Evolutionary conservation across 1,140 invertebrate species (phyloP), one percentile per base, ranked within the genome.

Genomic region (Aphis gossypii): DNA sequence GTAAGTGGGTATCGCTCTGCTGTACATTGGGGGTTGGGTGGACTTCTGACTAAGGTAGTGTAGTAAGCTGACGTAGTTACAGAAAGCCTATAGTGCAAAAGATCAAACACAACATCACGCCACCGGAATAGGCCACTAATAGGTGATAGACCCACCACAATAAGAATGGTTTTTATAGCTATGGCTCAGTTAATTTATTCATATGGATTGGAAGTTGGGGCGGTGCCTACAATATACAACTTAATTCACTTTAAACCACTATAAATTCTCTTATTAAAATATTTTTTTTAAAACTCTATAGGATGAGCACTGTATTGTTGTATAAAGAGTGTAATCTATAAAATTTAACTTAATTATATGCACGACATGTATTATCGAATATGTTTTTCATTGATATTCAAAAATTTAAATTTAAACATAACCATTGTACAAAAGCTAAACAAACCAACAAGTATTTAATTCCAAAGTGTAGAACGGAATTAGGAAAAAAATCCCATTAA

Each of bases 181-280:
- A 35, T 35, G 35, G 35, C 35, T 35, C 35, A 35, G 35, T 35
- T 35, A 35, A 35, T 35, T 35, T 35, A 82, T 82, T 82, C 76
- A 82, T 82, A 82, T 38, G 86, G 86, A 88, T 88, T 48, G 46
- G 46, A n/a, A n/a, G 25, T 35, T 35, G 30, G n/a, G 30, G 18
- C 8, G 25, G 44, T 88, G 86, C 86, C 25, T 88, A 51, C 14
- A 51, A 88, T 87, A 88, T 88, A 48, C 86, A 88, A 6, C 46
- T 51, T 35, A 88, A 48, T 88, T 88, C n/a, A 88, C 86, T 88
- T 35, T 30, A 88, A 88, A 88, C 46, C 86, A 88, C 86, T 88
- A 88, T n/a, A 88, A 88, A 88, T 88, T 88, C 9, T 88, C 30
- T 51, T n/a, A 46, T 88, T 51, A 88, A 88, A 88, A 88, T 88